Evolutionary conservation across 2,797 vertebrate genomes (phyloP).

Genomic region (Hephaestus fuliginosus): DNA sequence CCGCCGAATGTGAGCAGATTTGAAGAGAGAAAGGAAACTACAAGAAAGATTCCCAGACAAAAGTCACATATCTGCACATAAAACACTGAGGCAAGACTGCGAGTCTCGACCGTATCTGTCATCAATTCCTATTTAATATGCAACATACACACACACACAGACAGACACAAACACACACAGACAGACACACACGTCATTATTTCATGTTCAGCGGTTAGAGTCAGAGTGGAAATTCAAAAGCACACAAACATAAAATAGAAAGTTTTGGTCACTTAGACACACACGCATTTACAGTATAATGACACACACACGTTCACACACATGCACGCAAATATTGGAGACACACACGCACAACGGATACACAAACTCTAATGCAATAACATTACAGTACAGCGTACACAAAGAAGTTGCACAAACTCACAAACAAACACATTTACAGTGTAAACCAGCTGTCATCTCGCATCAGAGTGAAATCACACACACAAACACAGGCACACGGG

Average conservation of each 20-base stretch:
- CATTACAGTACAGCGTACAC: slow-evolving; percentile 5
- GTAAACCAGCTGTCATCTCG: slow-evolving; percentile 59
- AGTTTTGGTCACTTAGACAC: slow-evolving; percentile 20
- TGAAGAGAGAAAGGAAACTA: neutral
- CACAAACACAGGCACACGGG: slow-evolving; percentile 28
- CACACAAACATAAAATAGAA: slow-evolving; percentile 24
- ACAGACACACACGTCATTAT: slow-evolving; percentile 8
- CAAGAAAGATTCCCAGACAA: neutral
- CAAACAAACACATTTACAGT: slow-evolving; percentile 54
- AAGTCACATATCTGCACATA: slow-evolving; percentile 12
- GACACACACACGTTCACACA: slow-evolving; percentile 18
- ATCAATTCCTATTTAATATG: slow-evolving; percentile 27
- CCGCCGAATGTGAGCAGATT: neutral
- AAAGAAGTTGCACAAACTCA: slow-evolving; percentile 41
- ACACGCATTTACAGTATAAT: slow-evolving; percentile 1
- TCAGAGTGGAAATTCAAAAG: slow-evolving; percentile 41
- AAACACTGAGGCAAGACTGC: neutral
- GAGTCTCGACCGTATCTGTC: slow-evolving; percentile 25
- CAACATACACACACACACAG: neutral
- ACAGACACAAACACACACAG: neutral
- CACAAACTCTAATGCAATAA: neutral
- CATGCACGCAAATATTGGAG: neutral
- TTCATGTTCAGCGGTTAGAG: slow-evolving; percentile 16
- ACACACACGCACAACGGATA: neutral
- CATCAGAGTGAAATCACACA: slow-evolving; percentile 52